Evolutionary conservation across 1,140 invertebrate genomes (phyloP), one percentile per base, ranked within the genome.

Genomic region (Drosophila obscura): DNA sequence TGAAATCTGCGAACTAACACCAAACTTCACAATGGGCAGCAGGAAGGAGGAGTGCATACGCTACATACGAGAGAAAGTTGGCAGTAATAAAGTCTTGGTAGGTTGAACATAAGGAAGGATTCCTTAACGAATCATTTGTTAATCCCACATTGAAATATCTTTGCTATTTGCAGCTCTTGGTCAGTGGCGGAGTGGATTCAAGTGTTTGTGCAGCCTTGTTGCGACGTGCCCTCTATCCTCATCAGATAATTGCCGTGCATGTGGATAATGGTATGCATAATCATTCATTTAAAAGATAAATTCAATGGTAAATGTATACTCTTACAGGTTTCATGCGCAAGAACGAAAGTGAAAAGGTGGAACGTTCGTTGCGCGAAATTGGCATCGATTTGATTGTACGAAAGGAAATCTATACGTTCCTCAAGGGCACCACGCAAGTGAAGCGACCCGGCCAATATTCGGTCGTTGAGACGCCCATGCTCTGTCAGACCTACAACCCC

Each of bases 121-220:
- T 24, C 6, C 11, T 26, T 2, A 7, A 15, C 2, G n/a, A 5
- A 5, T 41, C 4, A 26, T n/a, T 43, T n/a, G 8, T 5, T 46
- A 35, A 49, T 11, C 15, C 6, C 39, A 13, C 13, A 45, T 45
- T 19, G n/a, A 22, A 43, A 15, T 26, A n/a, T 15, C 9, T 46
- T 26, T 28, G 8, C 8, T 13, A 19, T 31, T 46, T 46, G 26
- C 61, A 98, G 96, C 95, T 98, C 92, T 92, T 99, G 69, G 95
- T 98, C 41, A 99, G 98, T 92, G 99, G 99, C 26, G 99, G 99
- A 28, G 99, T 99, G 8, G 99, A 99, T 93, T 99, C 98, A 0
- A 98, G 98, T 49, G 98, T 99, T 8, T 99, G 98, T 93, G 98
- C 98, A 24, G 98, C 98, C 15, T 93, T 99, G 43, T 93, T 99